Evolutionary conservation across 2,888 invertebrate genomes (phyloP), one percentile per base, ranked within the genome.

Genomic region (Cheilosia vulpina): DNA sequence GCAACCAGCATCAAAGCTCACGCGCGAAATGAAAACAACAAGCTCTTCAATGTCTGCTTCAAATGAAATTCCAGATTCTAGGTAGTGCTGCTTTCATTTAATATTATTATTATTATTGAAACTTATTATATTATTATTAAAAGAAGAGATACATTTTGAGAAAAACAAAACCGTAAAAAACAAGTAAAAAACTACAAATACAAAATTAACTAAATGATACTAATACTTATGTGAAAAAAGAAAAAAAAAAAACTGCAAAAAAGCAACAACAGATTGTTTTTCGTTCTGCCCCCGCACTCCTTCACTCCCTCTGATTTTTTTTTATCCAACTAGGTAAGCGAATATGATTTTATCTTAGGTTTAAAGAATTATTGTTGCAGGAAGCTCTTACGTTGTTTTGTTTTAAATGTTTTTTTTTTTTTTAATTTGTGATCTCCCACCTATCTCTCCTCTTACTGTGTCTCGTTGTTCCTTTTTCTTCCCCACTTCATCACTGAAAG

Each of bases 31-130:
- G 50, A 88, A 89, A 83, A 87, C 89, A 78, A 87, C 89, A 79
- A 87, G 89, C 84, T 88, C 88, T 77, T 85, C 87, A 80, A 88
- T 88, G 88, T 88, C 91, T 88, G 88, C 92, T 89, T 89, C 92
- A 90, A 92, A 92, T 90, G 92, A 92, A 90, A 90, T 92, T 88
- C 92, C 92, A 87, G 92, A 92, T 90, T 90, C 92, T 92, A 92
- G 92, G 92, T 92, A 92, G 92, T 92, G 92, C 90, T 90, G 89
- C 89, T 87, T 88, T 87, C 79, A 80, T 87, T 84, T 84, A 81
- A 82, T 87, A 80, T 91, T 91, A 91, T 91, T 88, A 89, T 87
- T 80, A 87, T 80, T 90, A 91, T 92, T 91, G 91, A 91, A 91
- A 92, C 91, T 91, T 92, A 91, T 91, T 91, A 92, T 91, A 90